Percentiles rank a stretch among this genome's conserved stretches.
These are phyloP conservation scores for Taurulus bubalis DNA, from an alignment of 2,113 vertebrate species.

Conservation along the genomic window DNA sequence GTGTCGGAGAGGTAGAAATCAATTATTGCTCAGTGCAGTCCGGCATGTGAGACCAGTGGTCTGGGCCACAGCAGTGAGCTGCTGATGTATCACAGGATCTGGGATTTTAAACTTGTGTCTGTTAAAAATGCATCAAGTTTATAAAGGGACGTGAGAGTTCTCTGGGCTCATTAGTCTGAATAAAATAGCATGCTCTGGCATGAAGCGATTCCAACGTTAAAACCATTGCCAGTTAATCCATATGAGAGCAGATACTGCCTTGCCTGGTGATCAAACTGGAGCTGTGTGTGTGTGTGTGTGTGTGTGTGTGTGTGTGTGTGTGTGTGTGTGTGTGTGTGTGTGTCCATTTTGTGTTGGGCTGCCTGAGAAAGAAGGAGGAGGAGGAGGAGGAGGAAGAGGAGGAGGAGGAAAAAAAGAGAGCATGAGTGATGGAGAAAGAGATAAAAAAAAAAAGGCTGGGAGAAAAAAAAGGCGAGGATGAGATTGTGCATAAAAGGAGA, in stretches of 20 bases:
- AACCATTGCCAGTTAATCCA: slow-evolving; percentile 78
- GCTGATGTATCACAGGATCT: slow-evolving; percentile 58
- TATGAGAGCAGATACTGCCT: slow-evolving; percentile 78
- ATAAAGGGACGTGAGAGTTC: slow-evolving; percentile 80
- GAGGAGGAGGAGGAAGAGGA: slow-evolving; percentile 19
- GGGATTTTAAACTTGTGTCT: slow-evolving; percentile 71
- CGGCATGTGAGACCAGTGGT: slow-evolving; percentile 56
- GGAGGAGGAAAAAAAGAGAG: slow-evolving; percentile 34
- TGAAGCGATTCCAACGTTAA: slow-evolving; percentile 73
- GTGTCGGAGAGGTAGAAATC: slow-evolving; percentile 33
- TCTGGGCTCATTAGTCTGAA: slow-evolving; percentile 82
- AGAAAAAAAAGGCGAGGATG: slow-evolving; percentile 54
- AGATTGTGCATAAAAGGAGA: slow-evolving; percentile 66
- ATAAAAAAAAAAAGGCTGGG: slow-evolving; percentile 67
- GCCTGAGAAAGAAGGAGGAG: slow-evolving; percentile 51
- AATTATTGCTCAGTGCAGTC: slow-evolving; percentile 45
- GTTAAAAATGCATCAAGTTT: slow-evolving; percentile 85
- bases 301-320: slow-evolving; percentile 15
- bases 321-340: slow-evolving; percentile 25
- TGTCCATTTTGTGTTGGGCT: slow-evolving; percentile 53
- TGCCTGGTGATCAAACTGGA: slow-evolving; percentile 78
- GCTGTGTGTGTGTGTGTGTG: slow-evolving; percentile 36
- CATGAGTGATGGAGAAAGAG: slow-evolving; percentile 68
- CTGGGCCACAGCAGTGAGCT: slow-evolving; percentile 55
- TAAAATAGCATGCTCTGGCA: slow-evolving; percentile 80